These are phyloP conservation scores for Lethrus apterus DNA, from an alignment of 1,140 invertebrate species.

Conservation along the genomic window DNA sequence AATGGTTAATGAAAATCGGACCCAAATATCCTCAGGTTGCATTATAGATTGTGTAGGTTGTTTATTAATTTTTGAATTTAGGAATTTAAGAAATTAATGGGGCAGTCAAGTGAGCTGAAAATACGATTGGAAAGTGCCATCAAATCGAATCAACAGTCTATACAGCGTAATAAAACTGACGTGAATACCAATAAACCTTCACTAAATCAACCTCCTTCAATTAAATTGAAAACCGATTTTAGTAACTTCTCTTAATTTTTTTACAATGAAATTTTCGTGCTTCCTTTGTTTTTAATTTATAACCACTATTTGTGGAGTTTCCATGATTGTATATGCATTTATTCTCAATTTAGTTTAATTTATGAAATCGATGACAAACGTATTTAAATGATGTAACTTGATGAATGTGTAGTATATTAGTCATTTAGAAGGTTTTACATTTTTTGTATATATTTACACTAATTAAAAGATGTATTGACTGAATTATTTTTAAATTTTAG, in stretches of 20 bases:
- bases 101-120: conserved; percentile 68
- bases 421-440: no score
- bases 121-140: conserved; percentile 79
- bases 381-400: no score
- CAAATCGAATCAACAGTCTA: conserved; percentile 59
- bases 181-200: conserved; percentile 41
- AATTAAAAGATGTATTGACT: no score
- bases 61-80: conserved; percentile 37
- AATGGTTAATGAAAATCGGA: conserved; percentile 84
- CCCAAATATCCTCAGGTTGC: conserved; percentile 79
- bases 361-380: no score
- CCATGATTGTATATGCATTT: no score
- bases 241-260: conserved; percentile 72
- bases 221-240: conserved; percentile 94
- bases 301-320: no score
- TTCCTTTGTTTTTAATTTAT: no score
- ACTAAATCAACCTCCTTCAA: conserved; percentile 64
- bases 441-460: no score
- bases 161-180: conserved; percentile 39
- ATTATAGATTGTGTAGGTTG: conserved; percentile 1
- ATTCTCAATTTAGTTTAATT: no score
- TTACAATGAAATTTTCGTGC: no score
- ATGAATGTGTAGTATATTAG: no score
- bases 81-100: conserved; percentile 89
- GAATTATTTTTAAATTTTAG: no score